Base-by-base conservation (phyloP, 2,888 invertebrate genomes). In the Philonicus albiceps region DNA sequence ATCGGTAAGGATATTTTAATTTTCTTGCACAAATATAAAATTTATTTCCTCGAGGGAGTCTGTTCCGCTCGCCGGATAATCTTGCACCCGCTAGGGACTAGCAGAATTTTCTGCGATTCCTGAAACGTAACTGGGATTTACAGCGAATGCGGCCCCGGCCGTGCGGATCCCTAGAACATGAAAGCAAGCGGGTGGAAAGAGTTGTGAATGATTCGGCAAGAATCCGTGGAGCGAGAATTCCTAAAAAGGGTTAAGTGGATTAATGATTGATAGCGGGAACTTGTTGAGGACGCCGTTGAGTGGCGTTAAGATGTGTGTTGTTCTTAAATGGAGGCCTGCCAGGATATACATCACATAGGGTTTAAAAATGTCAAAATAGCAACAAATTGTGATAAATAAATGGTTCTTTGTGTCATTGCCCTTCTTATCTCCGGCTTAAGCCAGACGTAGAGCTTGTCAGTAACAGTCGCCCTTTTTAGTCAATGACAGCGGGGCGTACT, bases 1-100 rank as follows among this genome's bases (percentile, higher is more conserved):
- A 86, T 93, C 94, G 89, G 94, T 94, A 91, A 91, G 91, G 88
- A 85, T 73, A 73, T 73, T 84, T 73, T 84, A 72, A 84, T 84
- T 84, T 84, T 31, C 75, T 53, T 85, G 74, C 49, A 76, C 55
- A 86, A 86, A 84, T 43, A 84, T 43, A 84, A 84, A 73, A 64
- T 73, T 84, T 73, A 73, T 84, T 84, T 73, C 84, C 73, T 84
- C 22, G 34, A n/a, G 84, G 43, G 84, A 73, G 40, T 40, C 30
- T 73, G 49, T 43, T 84, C 73, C 40, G 49, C 13, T 74, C 74
- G 72, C 30, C 27, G 73, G 43, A 16, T 84, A 72, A 84, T 49
- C 49, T 27, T 34, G 64, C 64, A 22, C 37, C 1, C 64, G 22
- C 64, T 27, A 27, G 64, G 11, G 19, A 8, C 49, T n/a, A n/a